Conservation (phyloP, 2,888 invertebrate species). For the Tetranychus piercei region DNA sequence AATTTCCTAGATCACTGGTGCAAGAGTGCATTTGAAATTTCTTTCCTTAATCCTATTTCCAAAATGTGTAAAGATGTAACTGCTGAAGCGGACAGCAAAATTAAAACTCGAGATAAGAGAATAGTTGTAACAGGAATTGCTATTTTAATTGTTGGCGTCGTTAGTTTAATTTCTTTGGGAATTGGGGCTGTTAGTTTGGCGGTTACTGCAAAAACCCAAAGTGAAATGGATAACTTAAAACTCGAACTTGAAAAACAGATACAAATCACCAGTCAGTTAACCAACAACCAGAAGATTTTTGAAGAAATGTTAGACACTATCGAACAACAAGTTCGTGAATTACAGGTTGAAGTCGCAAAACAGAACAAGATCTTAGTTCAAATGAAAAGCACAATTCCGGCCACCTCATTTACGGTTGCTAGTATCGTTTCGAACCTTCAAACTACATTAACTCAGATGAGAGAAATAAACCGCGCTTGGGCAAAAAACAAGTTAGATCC, state of each 20-base stretch:
- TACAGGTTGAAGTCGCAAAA: not conserved
- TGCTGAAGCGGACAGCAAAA: not conserved
- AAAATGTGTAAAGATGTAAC: not conserved
- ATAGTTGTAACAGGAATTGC: not conserved
- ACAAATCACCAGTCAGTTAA: not conserved
- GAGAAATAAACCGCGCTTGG: not conserved
- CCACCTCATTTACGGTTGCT: not conserved
- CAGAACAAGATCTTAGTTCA: not conserved
- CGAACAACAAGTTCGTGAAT: not conserved
- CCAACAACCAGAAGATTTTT: not conserved
- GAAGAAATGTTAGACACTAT: not conserved
- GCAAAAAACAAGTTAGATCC: not conserved
- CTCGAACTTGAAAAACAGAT: not conserved
- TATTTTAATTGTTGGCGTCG: not conserved
- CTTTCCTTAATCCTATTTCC: not conserved
- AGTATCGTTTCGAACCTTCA: not conserved
- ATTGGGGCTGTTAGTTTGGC: not conserved
- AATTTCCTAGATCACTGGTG: not conserved
- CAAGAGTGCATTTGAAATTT: not conserved
- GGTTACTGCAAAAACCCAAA: not conserved
- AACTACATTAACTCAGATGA: not conserved
- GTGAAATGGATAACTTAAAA: not conserved
- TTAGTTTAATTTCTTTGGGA: not conserved
- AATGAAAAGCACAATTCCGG: not conserved
- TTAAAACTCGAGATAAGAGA: not conserved